Evolutionary conservation across 2,113 vertebrate species (phyloP), one percentile per base, ranked within the genome.

Genomic region (Orthonyx spaldingii): DNA sequence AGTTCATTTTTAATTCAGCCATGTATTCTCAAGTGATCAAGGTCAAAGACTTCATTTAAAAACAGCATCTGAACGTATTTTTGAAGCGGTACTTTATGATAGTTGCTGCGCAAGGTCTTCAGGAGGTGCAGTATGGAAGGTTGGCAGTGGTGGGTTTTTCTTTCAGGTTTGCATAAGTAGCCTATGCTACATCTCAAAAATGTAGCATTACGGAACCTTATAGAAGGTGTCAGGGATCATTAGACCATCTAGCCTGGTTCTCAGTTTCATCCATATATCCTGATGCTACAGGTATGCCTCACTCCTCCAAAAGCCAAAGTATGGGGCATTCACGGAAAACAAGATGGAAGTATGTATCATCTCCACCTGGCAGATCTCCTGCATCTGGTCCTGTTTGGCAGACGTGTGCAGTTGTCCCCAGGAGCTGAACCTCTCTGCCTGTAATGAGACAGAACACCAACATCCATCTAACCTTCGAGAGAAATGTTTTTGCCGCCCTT

Each of bases 1-100:
- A 44, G 75, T 41, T 93, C 19, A 78, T 92, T 92, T 93, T 89
- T 11, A 91, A 94, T 94, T 87, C 76, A 89, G 50, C 30, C 26
- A 21, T 33, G 32, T 61, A 57, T 85, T 85, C 44, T 92, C 68
- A 83, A 94, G 37, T 75, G 57, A 78, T 37, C 37, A 79, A 66
- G 61, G 85, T 93, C 76, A 90, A 47, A 79, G 26, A 35, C 35
- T 89, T 76, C 26, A 72, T 69, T 90, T 90, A 71, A 89, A 97
- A 89, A 72, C 49, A 76, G 71, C 41, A 69, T 21, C 37, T 61
- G 26, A 87, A 37, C 11, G 26, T 42, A 75, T 52, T 72, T 92
- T 90, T 57, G 0, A 88, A 77, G 72, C 52, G 35, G 15, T 53
- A 33, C 64, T 82, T 79, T 71, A 83, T 60, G 46, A 57, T 8